phyloP scores from a whole-genome alignment of 1,140 invertebrate genomes.

The Drosophila neocordata region DNA sequence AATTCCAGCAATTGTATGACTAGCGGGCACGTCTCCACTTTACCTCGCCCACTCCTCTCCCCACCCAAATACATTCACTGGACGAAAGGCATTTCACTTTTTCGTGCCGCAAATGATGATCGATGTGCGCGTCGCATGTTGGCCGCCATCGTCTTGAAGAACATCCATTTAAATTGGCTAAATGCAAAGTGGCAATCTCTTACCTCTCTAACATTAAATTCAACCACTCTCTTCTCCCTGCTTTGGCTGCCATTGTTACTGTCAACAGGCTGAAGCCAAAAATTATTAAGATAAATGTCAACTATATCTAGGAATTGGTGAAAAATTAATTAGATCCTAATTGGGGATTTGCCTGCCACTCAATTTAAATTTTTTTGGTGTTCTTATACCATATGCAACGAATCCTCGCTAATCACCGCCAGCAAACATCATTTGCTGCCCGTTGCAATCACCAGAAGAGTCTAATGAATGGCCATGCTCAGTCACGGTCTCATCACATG shows the following conservation, averaged over 20 bases:
- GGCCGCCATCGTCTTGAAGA: slow-evolving; percentile 38
- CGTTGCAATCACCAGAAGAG: slow-evolving; percentile 37
- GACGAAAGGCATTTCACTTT: slow-evolving; percentile 68
- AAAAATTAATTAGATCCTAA: slow-evolving; percentile 70
- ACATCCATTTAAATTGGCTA: slow-evolving; percentile 69
- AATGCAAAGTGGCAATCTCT: slow-evolving; percentile 60
- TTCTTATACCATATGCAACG: slow-evolving; percentile 27
- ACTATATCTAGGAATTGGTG: slow-evolving; percentile 34
- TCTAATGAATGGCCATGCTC: slow-evolving; percentile 59
- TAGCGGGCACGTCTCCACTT: slow-evolving; percentile 36
- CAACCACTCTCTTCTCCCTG: background rate
- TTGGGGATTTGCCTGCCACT: slow-evolving; percentile 47
- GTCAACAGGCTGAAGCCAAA: slow-evolving; percentile 58
- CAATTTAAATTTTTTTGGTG: slow-evolving; percentile 29
- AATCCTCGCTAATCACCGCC: slow-evolving; percentile 63
- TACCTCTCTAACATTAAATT: slow-evolving; percentile 1
- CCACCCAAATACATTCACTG: too few species aligned
- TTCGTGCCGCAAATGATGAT: slow-evolving; percentile 77
- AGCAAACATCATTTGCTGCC: slow-evolving; percentile 44
- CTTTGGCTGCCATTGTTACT: background rate
- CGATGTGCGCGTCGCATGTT: slow-evolving; percentile 75
- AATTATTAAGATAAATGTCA: slow-evolving; percentile 75
- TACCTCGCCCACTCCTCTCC: background rate
- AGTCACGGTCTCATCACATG: slow-evolving; percentile 14
- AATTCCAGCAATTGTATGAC: slow-evolving; percentile 65